phyloP scores from a whole-genome alignment of 1,140 invertebrate species.

The Cotesia chilonis region DNA sequence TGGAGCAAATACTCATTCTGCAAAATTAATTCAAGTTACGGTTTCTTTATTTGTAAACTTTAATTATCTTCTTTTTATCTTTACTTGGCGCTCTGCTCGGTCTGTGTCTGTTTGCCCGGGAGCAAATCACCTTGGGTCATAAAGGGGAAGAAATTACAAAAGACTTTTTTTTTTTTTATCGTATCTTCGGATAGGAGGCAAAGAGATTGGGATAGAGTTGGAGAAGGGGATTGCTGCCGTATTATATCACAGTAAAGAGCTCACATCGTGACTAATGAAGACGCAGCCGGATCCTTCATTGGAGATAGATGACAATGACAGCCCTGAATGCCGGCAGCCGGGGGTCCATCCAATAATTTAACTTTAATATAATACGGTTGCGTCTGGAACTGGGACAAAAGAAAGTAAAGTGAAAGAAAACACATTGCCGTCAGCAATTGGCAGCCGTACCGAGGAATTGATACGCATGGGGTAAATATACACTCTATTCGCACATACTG shows the following conservation, averaged over 20 bases:
- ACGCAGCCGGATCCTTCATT: constrained; percentile 31
- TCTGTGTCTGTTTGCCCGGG: neutral
- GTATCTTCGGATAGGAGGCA: constrained; percentile 13
- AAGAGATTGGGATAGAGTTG: neutral
- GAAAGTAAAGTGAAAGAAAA: neutral
- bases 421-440: neutral
- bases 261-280: constrained; percentile 30
- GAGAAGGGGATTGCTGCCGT: neutral
- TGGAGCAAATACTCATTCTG: no score
- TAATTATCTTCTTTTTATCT: neutral
- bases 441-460: neutral
- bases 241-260: neutral
- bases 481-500: no score
- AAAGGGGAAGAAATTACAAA: constrained; percentile 17
- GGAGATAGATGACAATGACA: constrained; percentile 1
- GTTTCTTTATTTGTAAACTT: no score
- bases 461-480: neutral
- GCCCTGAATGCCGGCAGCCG: neutral
- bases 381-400: constrained; percentile 8
- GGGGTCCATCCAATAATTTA: constrained; percentile 27
- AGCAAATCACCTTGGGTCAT: constrained; percentile 25
- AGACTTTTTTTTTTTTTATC: constrained; percentile 26
- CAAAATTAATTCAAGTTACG: no score
- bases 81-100: neutral
- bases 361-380: constrained; percentile 16